These are phyloP conservation scores for Herpailurus yagouaroundi DNA, from an alignment of 2,113 vertebrate species.

Conservation along the genomic window DNA sequence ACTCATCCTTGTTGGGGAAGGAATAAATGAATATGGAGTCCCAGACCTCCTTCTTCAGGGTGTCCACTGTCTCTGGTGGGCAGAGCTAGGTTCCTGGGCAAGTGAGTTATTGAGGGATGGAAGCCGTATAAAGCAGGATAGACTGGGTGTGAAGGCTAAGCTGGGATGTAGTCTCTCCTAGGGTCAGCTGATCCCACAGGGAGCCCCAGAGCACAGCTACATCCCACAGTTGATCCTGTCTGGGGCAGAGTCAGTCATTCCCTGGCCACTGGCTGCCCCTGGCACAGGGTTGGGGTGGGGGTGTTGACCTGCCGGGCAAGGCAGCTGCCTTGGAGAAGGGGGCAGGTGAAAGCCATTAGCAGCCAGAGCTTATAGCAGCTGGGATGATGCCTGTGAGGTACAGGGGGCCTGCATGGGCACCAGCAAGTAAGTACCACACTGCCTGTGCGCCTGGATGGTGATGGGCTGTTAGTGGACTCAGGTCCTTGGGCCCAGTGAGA, in stretches of 20 bases:
- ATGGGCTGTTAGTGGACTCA: not conserved
- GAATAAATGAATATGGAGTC: not conserved
- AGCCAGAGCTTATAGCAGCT: not conserved
- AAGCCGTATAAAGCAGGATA: not conserved
- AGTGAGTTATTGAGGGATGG: not conserved
- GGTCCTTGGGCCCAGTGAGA: not conserved
- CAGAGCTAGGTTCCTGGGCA: not conserved
- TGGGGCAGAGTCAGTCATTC: not conserved
- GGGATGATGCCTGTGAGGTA: not conserved
- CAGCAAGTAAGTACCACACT: not conserved
- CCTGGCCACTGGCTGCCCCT: not conserved
- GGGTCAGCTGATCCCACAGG: not conserved
- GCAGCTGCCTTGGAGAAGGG: not conserved
- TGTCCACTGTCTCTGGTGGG: not conserved
- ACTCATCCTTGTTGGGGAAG: not conserved
- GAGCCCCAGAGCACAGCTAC: not conserved
- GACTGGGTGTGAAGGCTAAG: not conserved
- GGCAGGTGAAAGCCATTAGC: not conserved
- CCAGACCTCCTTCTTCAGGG: not conserved
- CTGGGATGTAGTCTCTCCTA: not conserved
- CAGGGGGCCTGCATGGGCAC: not conserved
- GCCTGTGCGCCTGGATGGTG: rapidly evolving
- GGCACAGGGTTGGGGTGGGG: too few species aligned
- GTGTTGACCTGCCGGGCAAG: not conserved
- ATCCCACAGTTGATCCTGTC: not conserved